phyloP scores from a whole-genome alignment of 2,888 invertebrate species.

The Ennomos quercinarius region DNA sequence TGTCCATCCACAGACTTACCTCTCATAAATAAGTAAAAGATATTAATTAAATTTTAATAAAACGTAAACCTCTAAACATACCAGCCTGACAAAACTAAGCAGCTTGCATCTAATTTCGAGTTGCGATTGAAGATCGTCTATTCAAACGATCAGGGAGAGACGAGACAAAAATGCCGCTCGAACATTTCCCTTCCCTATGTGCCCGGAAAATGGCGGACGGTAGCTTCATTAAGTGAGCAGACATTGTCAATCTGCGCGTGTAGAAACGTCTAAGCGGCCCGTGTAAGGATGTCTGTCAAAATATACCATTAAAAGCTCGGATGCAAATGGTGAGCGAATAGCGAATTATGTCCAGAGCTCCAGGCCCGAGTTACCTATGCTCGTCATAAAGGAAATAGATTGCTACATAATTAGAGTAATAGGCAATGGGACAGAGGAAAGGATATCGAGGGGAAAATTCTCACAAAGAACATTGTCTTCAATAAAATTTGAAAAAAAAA shows the following conservation, averaged over 20 bases:
- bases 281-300: slow-evolving; percentile 68
- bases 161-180: slow-evolving; percentile 33
- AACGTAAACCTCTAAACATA: neutral
- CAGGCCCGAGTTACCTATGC: slow-evolving; percentile 18
- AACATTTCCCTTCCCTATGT: slow-evolving; percentile 52
- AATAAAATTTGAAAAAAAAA: too few relatives aligned
- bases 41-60: neutral
- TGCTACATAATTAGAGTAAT: slow-evolving; percentile 10
- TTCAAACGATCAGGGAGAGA: slow-evolving; percentile 15
- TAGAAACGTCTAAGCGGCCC: slow-evolving; percentile 54
- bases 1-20: too few relatives aligned
- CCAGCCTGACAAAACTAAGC: slow-evolving; percentile 1
- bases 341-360: slow-evolving; percentile 27
- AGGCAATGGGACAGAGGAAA: too few relatives aligned
- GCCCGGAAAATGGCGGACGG: slow-evolving; percentile 45
- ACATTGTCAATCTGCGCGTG: slow-evolving; percentile 72
- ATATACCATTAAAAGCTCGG: slow-evolving; percentile 53
- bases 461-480: slow-evolving; percentile 2
- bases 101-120: slow-evolving; percentile 20
- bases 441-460: neutral
- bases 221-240: slow-evolving; percentile 66
- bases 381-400: slow-evolving; percentile 22
- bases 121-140: slow-evolving; percentile 15
- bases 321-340: slow-evolving; percentile 54
- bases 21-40: neutral